Evolutionary conservation across 2,113 vertebrate genomes (phyloP).

Genomic region (Hippocampus guttulatus): DNA sequence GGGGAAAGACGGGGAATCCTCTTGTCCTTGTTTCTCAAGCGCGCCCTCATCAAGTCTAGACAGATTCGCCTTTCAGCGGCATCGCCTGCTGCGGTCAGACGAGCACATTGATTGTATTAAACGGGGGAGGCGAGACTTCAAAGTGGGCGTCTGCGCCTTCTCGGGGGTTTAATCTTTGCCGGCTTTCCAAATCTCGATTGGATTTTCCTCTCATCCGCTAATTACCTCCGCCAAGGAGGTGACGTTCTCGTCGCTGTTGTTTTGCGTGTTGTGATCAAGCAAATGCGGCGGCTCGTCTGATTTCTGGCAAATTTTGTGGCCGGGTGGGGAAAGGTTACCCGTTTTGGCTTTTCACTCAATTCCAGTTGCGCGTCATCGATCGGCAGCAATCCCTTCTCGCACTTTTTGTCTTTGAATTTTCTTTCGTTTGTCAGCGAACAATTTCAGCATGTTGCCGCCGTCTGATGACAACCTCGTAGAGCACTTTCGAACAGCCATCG

Average conservation of each 20-base stretch:
- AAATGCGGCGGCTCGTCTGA: neutral
- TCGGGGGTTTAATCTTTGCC: slow-evolving; percentile 17
- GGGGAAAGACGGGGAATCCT: slow-evolving; percentile 19
- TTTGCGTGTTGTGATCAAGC: neutral
- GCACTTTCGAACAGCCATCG: too few relatives aligned
- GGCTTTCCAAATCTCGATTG: slow-evolving; percentile 31
- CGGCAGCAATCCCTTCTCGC: too few relatives aligned
- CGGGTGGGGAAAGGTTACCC: neutral
- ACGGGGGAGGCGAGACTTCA: slow-evolving; percentile 36
- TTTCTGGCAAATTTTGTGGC: neutral
- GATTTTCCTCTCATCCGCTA: slow-evolving; percentile 50
- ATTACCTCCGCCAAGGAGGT: slow-evolving; percentile 11
- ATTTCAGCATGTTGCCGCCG: neutral
- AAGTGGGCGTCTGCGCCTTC: slow-evolving; percentile 10
- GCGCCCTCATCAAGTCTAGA: slow-evolving; percentile 56
- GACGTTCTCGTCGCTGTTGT: neutral
- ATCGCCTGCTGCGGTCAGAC: slow-evolving; percentile 20
- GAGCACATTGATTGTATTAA: slow-evolving; percentile 36
- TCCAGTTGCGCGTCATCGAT: neutral
- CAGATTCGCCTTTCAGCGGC: slow-evolving; percentile 36
- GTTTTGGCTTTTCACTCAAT: neutral
- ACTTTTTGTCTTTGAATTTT: too few relatives aligned
- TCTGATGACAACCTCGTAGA: too few relatives aligned
- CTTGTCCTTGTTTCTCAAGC: slow-evolving; percentile 43
- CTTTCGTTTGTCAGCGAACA: neutral